Evolutionary conservation across 1,140 invertebrate genomes (phyloP).

Genomic region (Aphelenchoides avenae): DNA sequence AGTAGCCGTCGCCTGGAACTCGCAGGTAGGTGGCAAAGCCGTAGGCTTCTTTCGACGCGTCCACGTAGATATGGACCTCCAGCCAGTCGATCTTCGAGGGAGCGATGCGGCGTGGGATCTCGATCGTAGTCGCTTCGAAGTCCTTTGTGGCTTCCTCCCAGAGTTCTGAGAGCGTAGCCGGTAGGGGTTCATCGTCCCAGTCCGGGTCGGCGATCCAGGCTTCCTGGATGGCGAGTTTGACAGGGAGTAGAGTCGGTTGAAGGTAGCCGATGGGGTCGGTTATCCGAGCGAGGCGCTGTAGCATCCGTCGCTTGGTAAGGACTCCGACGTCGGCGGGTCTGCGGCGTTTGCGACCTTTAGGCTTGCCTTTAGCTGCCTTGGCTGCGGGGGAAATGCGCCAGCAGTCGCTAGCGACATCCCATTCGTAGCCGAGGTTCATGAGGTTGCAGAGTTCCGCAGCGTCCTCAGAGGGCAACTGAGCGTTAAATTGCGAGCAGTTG

Average conservation of each 20-base stretch:
- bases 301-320: not conserved
- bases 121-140: not conserved
- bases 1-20: not conserved
- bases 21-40: not conserved
- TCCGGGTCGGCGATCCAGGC: slow-evolving; percentile 6
- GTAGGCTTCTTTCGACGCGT: slow-evolving; percentile 9
- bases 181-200: not conserved
- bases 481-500: not conserved
- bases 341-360: no score
- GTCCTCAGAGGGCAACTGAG: slow-evolving; percentile 3
- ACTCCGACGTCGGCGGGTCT: no score
- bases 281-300: not conserved
- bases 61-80: slow-evolving; percentile 1
- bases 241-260: not conserved
- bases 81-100: not conserved
- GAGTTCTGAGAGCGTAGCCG: not conserved
- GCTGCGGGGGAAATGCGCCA: no score
- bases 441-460: not conserved
- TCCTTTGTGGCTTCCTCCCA: not conserved
- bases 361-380: no score
- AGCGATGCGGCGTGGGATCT: not conserved
- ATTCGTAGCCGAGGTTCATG: slow-evolving; percentile 9
- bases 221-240: slow-evolving; percentile 12
- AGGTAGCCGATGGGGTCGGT: slow-evolving; percentile 6
- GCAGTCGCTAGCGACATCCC: not conserved